Base-by-base conservation (phyloP, 2,797 vertebrate genomes). In the Hylomyscus alleni region DNA sequence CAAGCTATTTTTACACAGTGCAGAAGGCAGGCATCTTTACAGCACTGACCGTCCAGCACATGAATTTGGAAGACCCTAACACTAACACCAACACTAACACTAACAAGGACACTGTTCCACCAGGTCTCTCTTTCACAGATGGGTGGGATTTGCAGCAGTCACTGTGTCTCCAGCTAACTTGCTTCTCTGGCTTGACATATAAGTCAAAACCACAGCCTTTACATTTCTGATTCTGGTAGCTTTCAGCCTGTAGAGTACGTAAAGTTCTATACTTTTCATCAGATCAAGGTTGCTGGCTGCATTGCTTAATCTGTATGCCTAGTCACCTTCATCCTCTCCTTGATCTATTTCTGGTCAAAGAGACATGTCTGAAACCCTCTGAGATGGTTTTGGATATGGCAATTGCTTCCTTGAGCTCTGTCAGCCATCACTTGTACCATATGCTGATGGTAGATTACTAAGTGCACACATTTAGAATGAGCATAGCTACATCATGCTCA, bases 111-210 rank as follows among this genome's bases (percentile, higher is more conserved):
- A 26, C 54, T 29, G 4, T 65, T 58, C 22, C 11, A n/a, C 34
- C n/a, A 7, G 6, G 65, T 67, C 29, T 54, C 44, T 17, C 44
- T 60, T 37, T 88, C 67, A 78, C n/a, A 77, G 44, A 60, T 31
- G 19, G 31, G 11, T 26, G 72, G 40, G 37, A 37, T 58, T 82
- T 69, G 77, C n/a, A 60, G 54, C n/a, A 58, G 6, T 81, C 22
- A 44, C 26, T 94, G 1, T 13, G 47, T 75, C 31, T 69, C 47
- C 83, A 37, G 47, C 40, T 37, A 31, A 76, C 69, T 72, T 24
- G n/a, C 75, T 92, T 92, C 77, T 88, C 58, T 95, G 93, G 89
- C 6, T 14, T 82, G 58, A 80, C 31, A 12, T 29, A 65, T 26
- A 73, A 60, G 20, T 82, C 65, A 73, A 62, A 90, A 90, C 87